Evolutionary conservation across 2,797 vertebrate genomes (phyloP).

Genomic region (Sciurus vulgaris): DNA sequence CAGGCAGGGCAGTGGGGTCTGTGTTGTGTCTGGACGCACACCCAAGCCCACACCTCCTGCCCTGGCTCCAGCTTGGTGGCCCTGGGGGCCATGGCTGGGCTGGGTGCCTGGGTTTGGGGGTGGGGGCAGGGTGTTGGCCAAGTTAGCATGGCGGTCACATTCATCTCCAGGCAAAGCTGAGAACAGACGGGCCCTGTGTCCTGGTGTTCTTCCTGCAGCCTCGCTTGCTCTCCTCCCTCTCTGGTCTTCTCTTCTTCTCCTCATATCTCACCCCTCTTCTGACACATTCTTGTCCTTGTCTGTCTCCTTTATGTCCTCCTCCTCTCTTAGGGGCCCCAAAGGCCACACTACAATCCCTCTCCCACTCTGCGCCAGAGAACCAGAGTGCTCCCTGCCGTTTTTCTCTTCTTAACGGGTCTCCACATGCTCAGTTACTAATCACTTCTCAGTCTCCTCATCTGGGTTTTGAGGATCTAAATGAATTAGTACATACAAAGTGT

Average conservation of each 20-base stretch:
- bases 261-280: constrained; percentile 17
- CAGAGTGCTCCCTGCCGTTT: not conserved
- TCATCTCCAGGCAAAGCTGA: constrained; percentile 79
- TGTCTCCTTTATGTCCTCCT: not conserved
- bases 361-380: not conserved
- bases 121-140: constrained; percentile 73
- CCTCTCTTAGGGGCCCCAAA: constrained; percentile 23
- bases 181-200: constrained; percentile 84
- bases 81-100: constrained; percentile 80
- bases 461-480: not conserved
- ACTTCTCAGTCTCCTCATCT: not conserved
- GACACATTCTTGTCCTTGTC: not conserved
- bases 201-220: constrained; percentile 72
- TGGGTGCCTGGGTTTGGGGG: constrained; percentile 69
- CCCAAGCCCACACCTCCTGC: constrained; percentile 77
- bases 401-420: not conserved
- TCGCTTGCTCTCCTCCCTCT: constrained; percentile 62
- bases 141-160: constrained; percentile 85
- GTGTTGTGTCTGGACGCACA: constrained; percentile 81
- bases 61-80: constrained; percentile 80
- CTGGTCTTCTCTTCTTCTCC: not conserved
- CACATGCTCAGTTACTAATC: not conserved
- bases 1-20: constrained; percentile 45
- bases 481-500: not conserved
- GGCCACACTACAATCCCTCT: not conserved